Evolutionary conservation across 2,888 invertebrate species (phyloP).

Genomic region (Drosophila leonis): DNA sequence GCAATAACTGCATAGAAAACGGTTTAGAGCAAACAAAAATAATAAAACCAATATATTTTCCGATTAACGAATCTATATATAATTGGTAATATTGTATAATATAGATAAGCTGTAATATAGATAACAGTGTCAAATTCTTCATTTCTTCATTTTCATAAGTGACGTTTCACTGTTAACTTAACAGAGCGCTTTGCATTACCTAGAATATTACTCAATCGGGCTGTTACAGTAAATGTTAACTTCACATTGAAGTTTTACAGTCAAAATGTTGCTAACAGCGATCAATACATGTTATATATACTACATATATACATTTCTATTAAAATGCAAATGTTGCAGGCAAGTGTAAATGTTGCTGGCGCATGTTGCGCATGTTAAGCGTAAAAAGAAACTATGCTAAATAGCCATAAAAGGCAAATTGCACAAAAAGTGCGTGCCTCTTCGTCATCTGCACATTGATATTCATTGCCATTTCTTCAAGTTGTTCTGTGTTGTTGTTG

Average conservation of each 20-base stretch:
- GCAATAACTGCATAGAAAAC: too few species aligned
- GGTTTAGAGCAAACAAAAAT: too few species aligned
- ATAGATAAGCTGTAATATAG: too few species aligned
- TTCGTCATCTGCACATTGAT: constrained; percentile 21
- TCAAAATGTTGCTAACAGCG: not conserved
- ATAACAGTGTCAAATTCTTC: too few species aligned
- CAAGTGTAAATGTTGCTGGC: constrained; percentile 25
- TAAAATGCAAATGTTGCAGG: constrained; percentile 13
- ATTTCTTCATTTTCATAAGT: too few species aligned
- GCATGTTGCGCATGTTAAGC: constrained; percentile 10
- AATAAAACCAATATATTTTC: too few species aligned
- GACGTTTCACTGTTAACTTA: too few species aligned
- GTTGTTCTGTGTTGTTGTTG: constrained; percentile 2
- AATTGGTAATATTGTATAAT: too few species aligned
- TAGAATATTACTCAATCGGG: too few species aligned
- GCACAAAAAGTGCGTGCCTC: constrained; percentile 35
- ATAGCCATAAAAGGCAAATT: constrained; percentile 24
- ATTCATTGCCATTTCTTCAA: constrained; percentile 26
- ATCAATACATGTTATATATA: not conserved
- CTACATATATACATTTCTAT: not conserved
- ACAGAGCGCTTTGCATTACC: too few species aligned
- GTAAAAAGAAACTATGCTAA: constrained; percentile 15
- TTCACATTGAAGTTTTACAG: not conserved
- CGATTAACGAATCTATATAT: too few species aligned
- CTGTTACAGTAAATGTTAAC: not conserved